Evolutionary conservation across 1,140 invertebrate species (phyloP), one percentile per base, ranked within the genome.

Genomic region (Pachyrhynchus sulphureomaculatus): DNA sequence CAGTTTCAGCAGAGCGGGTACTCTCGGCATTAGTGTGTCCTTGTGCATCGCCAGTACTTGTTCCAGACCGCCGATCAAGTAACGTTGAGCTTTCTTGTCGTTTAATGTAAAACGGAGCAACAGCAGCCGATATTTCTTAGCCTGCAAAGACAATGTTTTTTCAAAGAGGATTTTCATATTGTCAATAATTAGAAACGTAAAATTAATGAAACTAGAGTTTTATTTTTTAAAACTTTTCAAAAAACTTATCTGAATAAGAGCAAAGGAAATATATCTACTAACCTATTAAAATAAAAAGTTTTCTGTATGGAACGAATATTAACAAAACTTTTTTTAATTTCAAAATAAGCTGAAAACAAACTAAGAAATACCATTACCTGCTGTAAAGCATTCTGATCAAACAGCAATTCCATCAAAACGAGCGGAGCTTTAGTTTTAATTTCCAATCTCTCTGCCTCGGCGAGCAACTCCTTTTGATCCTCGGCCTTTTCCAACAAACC

Each of bases 401-500:
- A 95, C 2, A 99, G 81, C 41, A 99, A 77, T 77, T 99, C 95
- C 63, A 93, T 94, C 41, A 99, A 83, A 33, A 99, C 87, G 54
- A 99, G 79, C 3, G 93, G 88, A 29, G 93, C 93, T 76, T 99
- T 99, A 15, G 90, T 89, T 66, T 94, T 94, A 66, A 99, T 88
- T 66, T 99, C 96, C 62, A 99, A 81, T 64, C 96, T 85, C 69
- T 99, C 96, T 12, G 97, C 96, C 78, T 99, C 96, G 44, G 87
- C 83, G n/a, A 95, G 69, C 29, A 99, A 78, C 66, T 96, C 95
- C 71, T 93, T 94, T 67, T 90, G 86, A 39, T 83, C 80, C 37
- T 81, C 76, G 33, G 79, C 75, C 57, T 80, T 78, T 20, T 85
- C 82, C 57, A 92, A 74, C 44, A 84, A 81, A 5, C 83, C 84